These are phyloP conservation scores for Elachura formosa DNA, from an alignment of 2,113 vertebrate species.

Conservation along the genomic window DNA sequence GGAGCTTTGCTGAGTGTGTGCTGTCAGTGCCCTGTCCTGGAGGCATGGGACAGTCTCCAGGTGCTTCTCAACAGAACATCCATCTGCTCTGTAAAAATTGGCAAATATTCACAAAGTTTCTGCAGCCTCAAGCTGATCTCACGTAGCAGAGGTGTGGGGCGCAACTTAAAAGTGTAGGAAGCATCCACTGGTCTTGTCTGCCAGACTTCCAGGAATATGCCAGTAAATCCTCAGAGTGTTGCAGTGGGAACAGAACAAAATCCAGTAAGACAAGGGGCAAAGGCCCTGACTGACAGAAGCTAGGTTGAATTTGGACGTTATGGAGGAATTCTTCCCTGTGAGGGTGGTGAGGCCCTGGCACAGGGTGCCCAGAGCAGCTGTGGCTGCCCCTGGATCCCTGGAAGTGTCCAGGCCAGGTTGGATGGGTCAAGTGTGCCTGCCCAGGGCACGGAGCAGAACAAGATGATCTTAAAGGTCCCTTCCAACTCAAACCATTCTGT, in stretches of 20 bases:
- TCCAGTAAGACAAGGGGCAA: neutral
- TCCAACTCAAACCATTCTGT: neutral
- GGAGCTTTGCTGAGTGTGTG: neutral
- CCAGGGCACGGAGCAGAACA: rapidly evolving
- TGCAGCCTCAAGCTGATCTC: neutral
- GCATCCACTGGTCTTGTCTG: neutral
- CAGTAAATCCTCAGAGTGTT: neutral
- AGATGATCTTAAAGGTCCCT: neutral
- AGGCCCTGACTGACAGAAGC: neutral
- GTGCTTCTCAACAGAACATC: neutral
- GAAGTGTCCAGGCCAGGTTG: neutral
- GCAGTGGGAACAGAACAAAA: neutral
- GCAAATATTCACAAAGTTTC: neutral
- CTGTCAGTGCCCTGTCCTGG: neutral
- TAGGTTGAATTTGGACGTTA: neutral
- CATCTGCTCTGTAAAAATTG: neutral
- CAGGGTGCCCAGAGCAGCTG: neutral
- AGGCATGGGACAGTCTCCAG: neutral
- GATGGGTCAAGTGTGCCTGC: rapidly evolving
- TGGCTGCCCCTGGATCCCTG: neutral
- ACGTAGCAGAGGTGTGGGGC: neutral
- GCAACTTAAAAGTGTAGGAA: neutral
- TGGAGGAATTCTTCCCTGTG: neutral
- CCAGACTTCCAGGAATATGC: neutral
- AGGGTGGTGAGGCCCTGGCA: neutral